phyloP scores from a whole-genome alignment of 2,113 vertebrate genomes.

The Scartelaos histophorus region DNA sequence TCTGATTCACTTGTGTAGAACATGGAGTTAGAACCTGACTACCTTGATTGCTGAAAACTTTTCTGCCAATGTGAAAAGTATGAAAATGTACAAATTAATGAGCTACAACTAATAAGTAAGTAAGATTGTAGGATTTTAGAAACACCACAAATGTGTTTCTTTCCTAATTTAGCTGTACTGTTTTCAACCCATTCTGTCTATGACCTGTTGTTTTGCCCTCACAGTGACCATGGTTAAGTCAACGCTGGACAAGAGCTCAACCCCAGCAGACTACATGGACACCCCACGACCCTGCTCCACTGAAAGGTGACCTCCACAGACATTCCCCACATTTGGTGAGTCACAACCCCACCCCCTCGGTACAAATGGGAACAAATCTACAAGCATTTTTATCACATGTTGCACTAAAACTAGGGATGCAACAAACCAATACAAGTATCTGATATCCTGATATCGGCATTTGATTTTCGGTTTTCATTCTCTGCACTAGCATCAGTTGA shows the following conservation, averaged over 20 bases:
- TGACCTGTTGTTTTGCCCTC: constrained; percentile 39
- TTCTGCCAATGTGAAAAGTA: neutral
- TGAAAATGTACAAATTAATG: constrained; percentile 15
- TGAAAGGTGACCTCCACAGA: constrained; percentile 73
- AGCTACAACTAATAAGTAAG: constrained; percentile 1
- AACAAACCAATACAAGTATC: no score
- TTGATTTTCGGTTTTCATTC: no score
- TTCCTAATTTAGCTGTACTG: constrained; percentile 52
- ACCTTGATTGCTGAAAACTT: constrained; percentile 16
- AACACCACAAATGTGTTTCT: neutral
- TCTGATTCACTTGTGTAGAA: constrained; percentile 61
- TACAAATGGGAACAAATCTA: constrained; percentile 16
- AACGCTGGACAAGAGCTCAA: constrained; percentile 42
- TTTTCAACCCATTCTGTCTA: constrained; percentile 27
- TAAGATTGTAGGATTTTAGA: constrained; percentile 17
- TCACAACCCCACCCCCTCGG: constrained; percentile 29
- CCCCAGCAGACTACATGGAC: constrained; percentile 53
- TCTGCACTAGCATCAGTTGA: no score
- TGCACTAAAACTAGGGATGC: neutral
- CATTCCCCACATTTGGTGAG: constrained; percentile 68
- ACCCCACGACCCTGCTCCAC: constrained; percentile 60
- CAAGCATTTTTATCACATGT: neutral
- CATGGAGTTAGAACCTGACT: constrained; percentile 23
- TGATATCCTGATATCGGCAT: no score
- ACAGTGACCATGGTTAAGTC: constrained; percentile 56